phyloP scores from a whole-genome alignment of 1,140 invertebrate genomes.

The Dufourea novaeangliae region DNA sequence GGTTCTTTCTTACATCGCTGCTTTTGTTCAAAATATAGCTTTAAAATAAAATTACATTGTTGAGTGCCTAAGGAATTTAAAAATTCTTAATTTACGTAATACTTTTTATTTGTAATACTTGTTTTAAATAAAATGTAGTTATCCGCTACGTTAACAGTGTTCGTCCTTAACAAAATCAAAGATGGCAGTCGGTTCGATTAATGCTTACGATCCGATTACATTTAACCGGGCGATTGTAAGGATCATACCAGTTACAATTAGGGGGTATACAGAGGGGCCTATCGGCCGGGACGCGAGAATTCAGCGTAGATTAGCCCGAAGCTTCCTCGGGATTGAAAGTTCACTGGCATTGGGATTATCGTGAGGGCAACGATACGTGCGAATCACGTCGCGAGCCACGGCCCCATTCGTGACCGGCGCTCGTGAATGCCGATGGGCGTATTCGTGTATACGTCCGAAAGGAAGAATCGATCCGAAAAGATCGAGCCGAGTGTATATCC shows the following conservation, averaged over 20 bases:
- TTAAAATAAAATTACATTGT: no score
- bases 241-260: neutral
- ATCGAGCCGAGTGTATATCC: conserved; percentile 51
- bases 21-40: no score
- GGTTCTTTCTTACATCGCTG: no score
- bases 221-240: neutral
- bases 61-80: no score
- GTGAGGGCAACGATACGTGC: conserved; percentile 76
- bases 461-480: conserved; percentile 61
- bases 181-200: neutral
- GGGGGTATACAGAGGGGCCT: neutral
- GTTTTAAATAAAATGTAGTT: no score
- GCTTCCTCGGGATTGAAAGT: conserved; percentile 72
- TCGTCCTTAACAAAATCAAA: neutral
- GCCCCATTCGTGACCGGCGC: conserved; percentile 76
- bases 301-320: conserved; percentile 54
- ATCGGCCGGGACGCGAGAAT: conserved; percentile 50
- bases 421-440: conserved; percentile 78
- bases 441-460: conserved; percentile 75
- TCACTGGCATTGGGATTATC: conserved; percentile 76
- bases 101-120: no score
- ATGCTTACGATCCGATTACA: neutral
- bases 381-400: conserved; percentile 75
- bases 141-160: neutral
- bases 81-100: no score